Evolutionary conservation across 2,888 invertebrate species (phyloP).

Genomic region (Drosophila nigritarsus): DNA sequence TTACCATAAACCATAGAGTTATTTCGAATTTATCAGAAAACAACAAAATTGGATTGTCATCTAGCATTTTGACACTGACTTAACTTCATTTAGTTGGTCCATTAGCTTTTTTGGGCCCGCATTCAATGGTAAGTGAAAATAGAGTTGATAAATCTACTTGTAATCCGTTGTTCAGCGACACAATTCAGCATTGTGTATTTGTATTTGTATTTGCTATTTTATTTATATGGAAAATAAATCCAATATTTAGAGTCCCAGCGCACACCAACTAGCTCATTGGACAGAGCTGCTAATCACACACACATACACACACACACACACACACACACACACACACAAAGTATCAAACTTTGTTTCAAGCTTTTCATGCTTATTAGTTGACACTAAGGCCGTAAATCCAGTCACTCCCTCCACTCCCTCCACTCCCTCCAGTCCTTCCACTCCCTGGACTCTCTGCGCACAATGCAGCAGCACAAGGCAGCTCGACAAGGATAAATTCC

Average conservation of each 20-base stretch:
- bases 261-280: conserved; percentile 48
- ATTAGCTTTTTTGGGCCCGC: not conserved
- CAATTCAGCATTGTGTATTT: too few species aligned
- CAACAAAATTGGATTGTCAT: not conserved
- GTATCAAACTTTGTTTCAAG: conserved; percentile 29
- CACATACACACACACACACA: not conserved
- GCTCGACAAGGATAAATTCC: conserved; percentile 37
- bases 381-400: conserved; percentile 41
- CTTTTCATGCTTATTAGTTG: conserved; percentile 48
- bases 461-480: conserved; percentile 20
- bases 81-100: not conserved
- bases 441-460: conserved; percentile 1
- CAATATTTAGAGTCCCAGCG: conserved; percentile 10
- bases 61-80: not conserved
- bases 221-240: conserved; percentile 7
- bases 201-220: not conserved
- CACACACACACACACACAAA: not conserved
- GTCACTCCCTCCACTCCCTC: conserved; percentile 11
- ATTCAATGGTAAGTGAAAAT: not conserved
- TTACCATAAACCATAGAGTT: too few species aligned
- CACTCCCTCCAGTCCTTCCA: conserved; percentile 16
- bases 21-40: not conserved
- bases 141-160: not conserved
- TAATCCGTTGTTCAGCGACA: not conserved
- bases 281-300: conserved; percentile 23